Evolutionary conservation across 1,140 invertebrate species (phyloP).

Genomic region (Halictus rubicundus): DNA sequence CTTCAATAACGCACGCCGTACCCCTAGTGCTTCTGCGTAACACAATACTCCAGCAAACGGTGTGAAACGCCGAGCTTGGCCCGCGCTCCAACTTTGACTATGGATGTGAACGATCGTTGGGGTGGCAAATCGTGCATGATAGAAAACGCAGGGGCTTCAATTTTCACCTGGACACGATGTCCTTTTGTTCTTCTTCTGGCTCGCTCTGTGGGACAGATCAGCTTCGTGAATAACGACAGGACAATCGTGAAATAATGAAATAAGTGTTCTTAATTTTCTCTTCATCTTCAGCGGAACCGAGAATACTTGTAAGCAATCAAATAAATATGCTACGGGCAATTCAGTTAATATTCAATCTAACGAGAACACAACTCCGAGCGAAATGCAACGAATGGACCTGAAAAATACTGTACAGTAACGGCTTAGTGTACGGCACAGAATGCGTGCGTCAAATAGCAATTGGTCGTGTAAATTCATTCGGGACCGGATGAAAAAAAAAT

Average conservation of each 20-base stretch:
- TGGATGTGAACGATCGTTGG: not conserved
- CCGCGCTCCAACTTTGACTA: not conserved
- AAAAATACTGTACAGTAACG: too few relatives aligned
- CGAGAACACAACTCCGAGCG: too few relatives aligned
- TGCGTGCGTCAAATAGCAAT: not conserved
- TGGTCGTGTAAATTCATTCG: not conserved
- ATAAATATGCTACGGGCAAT: too few relatives aligned
- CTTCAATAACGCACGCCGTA: constrained; percentile 16
- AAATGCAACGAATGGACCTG: too few relatives aligned
- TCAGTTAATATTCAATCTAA: too few relatives aligned
- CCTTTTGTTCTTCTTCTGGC: not conserved
- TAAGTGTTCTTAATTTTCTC: too few relatives aligned
- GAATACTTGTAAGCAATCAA: too few relatives aligned
- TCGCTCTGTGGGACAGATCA: too few relatives aligned
- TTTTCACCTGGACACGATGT: not conserved
- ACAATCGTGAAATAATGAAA: too few relatives aligned
- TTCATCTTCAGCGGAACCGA: too few relatives aligned
- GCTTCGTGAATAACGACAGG: too few relatives aligned
- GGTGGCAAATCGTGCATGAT: not conserved
- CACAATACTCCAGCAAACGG: constrained; percentile 15
- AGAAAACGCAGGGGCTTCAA: not conserved
- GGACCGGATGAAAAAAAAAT: not conserved
- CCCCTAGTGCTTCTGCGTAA: constrained; percentile 27
- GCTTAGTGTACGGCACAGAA: not conserved
- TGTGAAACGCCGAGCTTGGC: not conserved